Base-by-base conservation (phyloP, 2,888 invertebrate species). In the Crocallis elinguaria region DNA sequence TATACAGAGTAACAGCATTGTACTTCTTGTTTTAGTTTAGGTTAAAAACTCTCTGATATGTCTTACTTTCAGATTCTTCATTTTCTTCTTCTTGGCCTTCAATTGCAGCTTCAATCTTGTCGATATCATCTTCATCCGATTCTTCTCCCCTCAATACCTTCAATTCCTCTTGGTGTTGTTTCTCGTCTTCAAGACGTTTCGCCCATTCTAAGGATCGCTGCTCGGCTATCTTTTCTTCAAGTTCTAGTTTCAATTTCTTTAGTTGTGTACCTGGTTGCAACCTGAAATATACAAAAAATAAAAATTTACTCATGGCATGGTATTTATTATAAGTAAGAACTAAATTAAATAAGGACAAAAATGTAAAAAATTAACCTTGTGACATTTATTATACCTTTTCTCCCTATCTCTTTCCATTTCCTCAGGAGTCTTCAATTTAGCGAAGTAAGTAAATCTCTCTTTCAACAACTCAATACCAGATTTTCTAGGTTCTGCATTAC, bases 141-240 rank as follows among this genome's bases (percentile, higher is more conserved):
- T 66, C 71, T 32, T 92, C 86, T 8, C 76, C 79, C 57, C 74
- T 67, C 42, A 86, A 48, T 25, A 71, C 67, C 16, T 85, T 79
- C 37, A 89, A 76, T 65, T 91, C 83, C 43, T 83, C 77, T 46
- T 92, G 91, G 8, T 86, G 79, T 57, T 82, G 78, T 51, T 82
- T 86, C 45, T 86, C 89, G 32, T 84, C 81, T 65, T 94, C 93
- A 19, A 93, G 84, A 41, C 94, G 93, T 66, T 94, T 93, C 48
- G 93, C 92, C 93, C 96, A 94, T 64, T 95, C 94, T 52, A 95
- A 91, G 29, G 94, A 93, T 41, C 96, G 89, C 68, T 94, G 94
- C 58, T 93, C 92, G 1, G 93, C 93, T 71, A 98, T 97, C 80
- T 95, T 91, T 9, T 93, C 88, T 69, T 95, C 93, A 1, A 98